Percentiles rank a stretch among this genome's conserved stretches.
Evolutionary conservation across 2,888 invertebrate genomes (phyloP).

Genomic region (Zele albiditarsus): DNA sequence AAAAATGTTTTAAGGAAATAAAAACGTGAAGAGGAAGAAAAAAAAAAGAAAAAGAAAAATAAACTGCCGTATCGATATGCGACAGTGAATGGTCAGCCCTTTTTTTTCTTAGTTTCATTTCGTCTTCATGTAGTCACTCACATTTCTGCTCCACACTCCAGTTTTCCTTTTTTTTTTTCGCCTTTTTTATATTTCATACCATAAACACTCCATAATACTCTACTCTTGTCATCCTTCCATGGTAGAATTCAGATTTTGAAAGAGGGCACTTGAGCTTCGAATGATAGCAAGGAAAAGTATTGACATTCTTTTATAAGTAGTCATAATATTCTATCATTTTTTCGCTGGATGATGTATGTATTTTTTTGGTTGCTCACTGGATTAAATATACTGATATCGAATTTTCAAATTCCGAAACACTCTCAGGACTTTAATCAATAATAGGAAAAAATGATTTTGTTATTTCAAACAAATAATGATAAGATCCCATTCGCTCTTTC

Average conservation of each 20-base stretch:
- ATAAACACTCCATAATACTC: background rate
- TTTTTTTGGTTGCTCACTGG: too few relatives aligned
- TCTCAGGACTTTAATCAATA: too few relatives aligned
- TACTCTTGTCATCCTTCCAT: background rate
- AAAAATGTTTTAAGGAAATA: slow-evolving; percentile 18
- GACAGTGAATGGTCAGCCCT: background rate
- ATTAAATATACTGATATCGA: too few relatives aligned
- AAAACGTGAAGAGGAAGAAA: background rate
- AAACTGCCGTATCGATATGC: background rate
- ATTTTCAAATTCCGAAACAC: too few relatives aligned
- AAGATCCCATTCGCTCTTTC: too few relatives aligned
- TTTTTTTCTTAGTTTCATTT: background rate
- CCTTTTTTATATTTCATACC: background rate
- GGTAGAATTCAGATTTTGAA: background rate
- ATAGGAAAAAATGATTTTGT: too few relatives aligned
- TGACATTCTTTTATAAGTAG: background rate
- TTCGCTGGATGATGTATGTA: background rate
- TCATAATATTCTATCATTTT: background rate
- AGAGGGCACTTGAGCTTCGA: background rate
- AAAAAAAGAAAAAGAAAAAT: background rate
- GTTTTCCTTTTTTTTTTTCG: background rate
- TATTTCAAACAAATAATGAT: too few relatives aligned
- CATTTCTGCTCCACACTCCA: background rate
- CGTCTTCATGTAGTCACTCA: background rate
- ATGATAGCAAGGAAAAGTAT: background rate